Conservation (phyloP, 2,888 invertebrate species). For the Drosophila anomalata region DNA sequence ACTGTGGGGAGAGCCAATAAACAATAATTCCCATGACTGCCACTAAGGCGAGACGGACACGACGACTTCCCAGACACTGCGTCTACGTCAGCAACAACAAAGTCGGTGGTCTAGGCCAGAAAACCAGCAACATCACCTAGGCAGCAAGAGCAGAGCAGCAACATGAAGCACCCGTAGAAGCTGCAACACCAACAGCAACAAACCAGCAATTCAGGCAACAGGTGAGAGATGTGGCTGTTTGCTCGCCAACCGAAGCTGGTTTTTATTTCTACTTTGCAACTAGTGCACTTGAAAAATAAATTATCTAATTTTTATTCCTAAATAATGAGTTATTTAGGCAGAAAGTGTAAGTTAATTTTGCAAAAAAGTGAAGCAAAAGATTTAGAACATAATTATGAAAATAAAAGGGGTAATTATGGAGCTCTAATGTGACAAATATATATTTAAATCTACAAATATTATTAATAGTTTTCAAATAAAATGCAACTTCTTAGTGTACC, state of each 20-base stretch:
- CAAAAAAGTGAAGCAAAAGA: no score
- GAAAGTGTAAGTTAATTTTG: no score
- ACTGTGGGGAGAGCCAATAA: constrained; percentile 71
- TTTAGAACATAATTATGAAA: no score
- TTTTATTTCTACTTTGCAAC: constrained; percentile 50
- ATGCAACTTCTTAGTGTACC: neutral
- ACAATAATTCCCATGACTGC: constrained; percentile 81
- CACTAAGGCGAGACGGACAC: constrained; percentile 72
- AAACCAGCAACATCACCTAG: constrained; percentile 59
- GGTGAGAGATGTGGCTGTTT: constrained; percentile 67
- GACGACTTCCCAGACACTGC: constrained; percentile 79
- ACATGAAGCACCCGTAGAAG: constrained; percentile 48
- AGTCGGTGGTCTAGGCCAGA: constrained; percentile 65
- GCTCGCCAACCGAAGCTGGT: constrained; percentile 75
- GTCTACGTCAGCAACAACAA: constrained; percentile 43
- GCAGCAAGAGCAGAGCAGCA: constrained; percentile 9
- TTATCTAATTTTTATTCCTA: neutral
- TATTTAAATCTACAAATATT: neutral
- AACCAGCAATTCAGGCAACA: constrained; percentile 50
- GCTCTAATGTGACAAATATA: no score
- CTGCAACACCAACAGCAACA: constrained; percentile 41
- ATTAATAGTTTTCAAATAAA: neutral
- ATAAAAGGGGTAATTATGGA: no score
- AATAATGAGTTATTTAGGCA: no score
- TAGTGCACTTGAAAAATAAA: constrained; percentile 4